Conservation (phyloP, 2,113 vertebrate species). For the Theropithecus gelada region DNA sequence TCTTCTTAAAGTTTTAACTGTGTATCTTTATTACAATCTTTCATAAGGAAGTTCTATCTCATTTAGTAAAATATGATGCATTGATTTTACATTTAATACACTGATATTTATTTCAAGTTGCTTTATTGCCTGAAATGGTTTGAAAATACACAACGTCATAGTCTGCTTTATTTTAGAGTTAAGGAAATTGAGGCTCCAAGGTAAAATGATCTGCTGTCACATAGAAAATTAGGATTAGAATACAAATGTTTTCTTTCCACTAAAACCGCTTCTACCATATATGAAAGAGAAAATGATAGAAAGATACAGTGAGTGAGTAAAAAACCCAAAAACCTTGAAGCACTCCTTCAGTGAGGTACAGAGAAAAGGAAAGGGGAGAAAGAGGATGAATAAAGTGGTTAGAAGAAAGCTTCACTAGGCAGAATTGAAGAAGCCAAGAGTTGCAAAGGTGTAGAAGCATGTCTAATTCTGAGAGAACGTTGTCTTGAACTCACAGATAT, state of each 20-base stretch:
- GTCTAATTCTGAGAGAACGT: neutral
- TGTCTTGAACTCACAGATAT: slow-evolving; percentile 32
- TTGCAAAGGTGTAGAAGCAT: neutral
- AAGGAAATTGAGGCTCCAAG: neutral
- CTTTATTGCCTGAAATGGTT: neutral
- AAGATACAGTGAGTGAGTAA: neutral
- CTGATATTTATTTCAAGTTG: neutral
- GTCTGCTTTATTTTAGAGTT: neutral
- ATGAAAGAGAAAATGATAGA: neutral
- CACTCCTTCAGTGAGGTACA: accelerated
- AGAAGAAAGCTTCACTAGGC: neutral
- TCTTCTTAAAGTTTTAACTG: neutral
- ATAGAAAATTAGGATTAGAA: neutral
- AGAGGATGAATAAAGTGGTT: neutral
- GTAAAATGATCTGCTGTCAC: neutral
- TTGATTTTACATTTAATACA: neutral
- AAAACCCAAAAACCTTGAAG: neutral
- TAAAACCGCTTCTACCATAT: neutral
- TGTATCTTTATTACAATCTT: neutral
- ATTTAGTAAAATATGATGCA: neutral
- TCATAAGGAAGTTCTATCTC: neutral
- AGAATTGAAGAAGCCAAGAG: neutral
- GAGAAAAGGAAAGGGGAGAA: neutral
- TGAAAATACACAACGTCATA: neutral
- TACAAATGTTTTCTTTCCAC: neutral